Conservation (phyloP, 2,888 invertebrate genomes). For the Nasonia oneida region DNA sequence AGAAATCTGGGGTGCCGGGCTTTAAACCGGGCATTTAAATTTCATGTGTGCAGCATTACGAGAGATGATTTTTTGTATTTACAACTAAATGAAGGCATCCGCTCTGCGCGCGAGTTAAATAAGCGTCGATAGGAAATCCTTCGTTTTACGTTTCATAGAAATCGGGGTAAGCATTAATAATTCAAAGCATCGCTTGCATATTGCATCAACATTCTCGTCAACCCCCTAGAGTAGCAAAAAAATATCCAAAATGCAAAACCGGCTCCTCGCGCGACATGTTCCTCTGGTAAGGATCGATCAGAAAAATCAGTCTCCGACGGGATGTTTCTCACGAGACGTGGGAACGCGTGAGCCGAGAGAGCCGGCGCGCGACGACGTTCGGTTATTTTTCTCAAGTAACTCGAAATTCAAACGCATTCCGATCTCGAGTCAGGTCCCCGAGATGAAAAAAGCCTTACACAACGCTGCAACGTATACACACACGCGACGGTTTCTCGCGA, state of each 20-base stretch:
- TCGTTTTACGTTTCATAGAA: no score
- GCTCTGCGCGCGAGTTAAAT: not conserved
- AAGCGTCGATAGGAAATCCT: no score
- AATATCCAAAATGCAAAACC: slow-evolving; percentile 9
- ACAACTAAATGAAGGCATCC: not conserved
- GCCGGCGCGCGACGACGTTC: slow-evolving; percentile 39
- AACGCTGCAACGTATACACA: not conserved
- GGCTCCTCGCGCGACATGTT: slow-evolving; percentile 42
- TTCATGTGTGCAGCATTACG: not conserved
- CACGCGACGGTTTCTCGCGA: not conserved
- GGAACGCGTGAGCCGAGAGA: slow-evolving; percentile 49
- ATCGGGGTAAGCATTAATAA: no score
- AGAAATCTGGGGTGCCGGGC: not conserved
- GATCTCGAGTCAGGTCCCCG: slow-evolving; percentile 17
- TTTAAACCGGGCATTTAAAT: not conserved
- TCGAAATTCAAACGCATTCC: slow-evolving; percentile 58
- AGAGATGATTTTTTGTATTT: not conserved
- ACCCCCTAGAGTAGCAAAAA: not conserved
- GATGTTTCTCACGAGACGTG: slow-evolving; percentile 63
- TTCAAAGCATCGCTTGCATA: no score
- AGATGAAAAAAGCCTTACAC: slow-evolving; percentile 27
- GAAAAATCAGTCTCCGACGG: slow-evolving; percentile 45
- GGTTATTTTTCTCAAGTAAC: slow-evolving; percentile 56
- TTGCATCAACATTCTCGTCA: no score
- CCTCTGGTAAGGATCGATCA: slow-evolving; percentile 40